Evolutionary conservation across 2,113 vertebrate genomes (phyloP).

Genomic region (Oenanthe oenanthe): DNA sequence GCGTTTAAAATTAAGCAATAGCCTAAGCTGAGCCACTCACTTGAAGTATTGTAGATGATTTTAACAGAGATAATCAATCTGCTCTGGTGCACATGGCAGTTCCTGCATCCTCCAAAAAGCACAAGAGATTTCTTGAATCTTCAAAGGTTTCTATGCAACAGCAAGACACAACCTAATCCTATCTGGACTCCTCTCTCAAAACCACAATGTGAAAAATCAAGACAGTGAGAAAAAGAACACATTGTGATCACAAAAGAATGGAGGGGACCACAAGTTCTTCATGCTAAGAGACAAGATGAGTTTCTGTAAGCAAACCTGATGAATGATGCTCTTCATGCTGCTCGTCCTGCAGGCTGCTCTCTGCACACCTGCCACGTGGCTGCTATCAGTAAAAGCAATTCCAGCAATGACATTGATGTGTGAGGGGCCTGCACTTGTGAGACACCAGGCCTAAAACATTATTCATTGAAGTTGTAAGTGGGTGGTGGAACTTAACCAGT

Average conservation of each 20-base stretch:
- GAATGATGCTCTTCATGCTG: not conserved
- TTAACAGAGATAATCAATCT: not conserved
- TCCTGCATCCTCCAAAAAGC: not conserved
- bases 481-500: constrained; percentile 29
- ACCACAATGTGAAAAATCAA: not conserved
- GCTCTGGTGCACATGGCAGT: not conserved
- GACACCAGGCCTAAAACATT: not conserved
- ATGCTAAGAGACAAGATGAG: not conserved
- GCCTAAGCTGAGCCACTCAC: not conserved
- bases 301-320: constrained; percentile 7
- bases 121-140: not conserved
- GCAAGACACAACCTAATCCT: not conserved
- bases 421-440: constrained; percentile 41
- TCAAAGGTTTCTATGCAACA: not conserved
- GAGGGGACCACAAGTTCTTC: not conserved
- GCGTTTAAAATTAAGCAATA: not conserved
- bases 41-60: not conserved
- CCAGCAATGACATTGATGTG: constrained; percentile 35
- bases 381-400: constrained; percentile 51
- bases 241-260: fast-evolving
- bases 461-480: constrained; percentile 31
- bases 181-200: not conserved
- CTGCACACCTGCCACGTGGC: not conserved
- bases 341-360: not conserved
- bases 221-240: not conserved